Percentiles rank a stretch among this genome's conserved stretches.
phyloP scores from a whole-genome alignment of 2,113 vertebrate species.

The Sarotherodon lohbergeri region DNA sequence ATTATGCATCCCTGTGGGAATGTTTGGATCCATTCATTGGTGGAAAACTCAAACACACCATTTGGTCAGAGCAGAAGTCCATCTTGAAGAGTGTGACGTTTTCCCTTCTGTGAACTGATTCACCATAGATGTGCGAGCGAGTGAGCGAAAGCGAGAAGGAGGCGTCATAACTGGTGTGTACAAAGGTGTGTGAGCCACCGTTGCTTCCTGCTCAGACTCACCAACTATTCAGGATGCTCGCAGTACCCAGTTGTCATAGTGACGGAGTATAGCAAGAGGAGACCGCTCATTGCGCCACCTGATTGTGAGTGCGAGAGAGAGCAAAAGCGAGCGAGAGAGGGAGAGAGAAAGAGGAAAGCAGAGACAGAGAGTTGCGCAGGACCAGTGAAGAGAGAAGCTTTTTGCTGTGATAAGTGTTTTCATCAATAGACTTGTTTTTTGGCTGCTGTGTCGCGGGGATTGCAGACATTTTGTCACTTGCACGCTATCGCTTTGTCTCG shows the following conservation, averaged over 20 bases:
- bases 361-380: constrained; percentile 56
- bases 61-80: constrained; percentile 34
- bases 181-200: constrained; percentile 9
- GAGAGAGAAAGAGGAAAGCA: constrained; percentile 34
- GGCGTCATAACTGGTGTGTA: constrained; percentile 11
- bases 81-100: constrained; percentile 11
- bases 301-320: constrained; percentile 43
- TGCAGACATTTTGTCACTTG: constrained; percentile 21
- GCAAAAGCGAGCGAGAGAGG: background rate
- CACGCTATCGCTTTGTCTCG: background rate
- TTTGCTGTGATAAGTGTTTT: constrained; percentile 62
- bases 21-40: background rate
- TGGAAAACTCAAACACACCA: background rate
- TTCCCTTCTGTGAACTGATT: constrained; percentile 12
- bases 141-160: background rate
- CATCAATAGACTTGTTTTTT: constrained; percentile 38
- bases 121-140: constrained; percentile 1
- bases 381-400: constrained; percentile 45
- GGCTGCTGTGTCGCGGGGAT: constrained; percentile 20
- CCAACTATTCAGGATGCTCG: constrained; percentile 48
- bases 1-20: background rate
- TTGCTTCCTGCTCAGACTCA: constrained; percentile 48
- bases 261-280: constrained; percentile 62
- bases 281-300: constrained; percentile 52
- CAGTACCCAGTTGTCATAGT: constrained; percentile 75